Evolutionary conservation across 2,113 vertebrate species (phyloP), one percentile per base, ranked within the genome.

Genomic region (Halcyon malimbica): DNA sequence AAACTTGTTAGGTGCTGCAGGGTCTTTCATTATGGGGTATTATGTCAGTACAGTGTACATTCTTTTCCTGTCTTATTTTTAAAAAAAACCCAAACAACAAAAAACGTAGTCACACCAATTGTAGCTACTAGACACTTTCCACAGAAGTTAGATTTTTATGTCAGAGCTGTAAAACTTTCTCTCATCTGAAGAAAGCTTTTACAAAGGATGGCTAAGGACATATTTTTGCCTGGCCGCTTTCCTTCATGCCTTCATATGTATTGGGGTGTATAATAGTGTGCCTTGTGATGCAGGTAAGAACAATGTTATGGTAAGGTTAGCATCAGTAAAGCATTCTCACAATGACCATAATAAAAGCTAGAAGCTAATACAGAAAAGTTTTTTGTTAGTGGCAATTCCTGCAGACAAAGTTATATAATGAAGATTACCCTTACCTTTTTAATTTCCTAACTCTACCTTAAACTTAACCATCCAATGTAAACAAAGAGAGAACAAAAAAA

Each of bases 331-430:
- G 82, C 94, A 87, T 90, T 67, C 77, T 87, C 82, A 71, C 50
- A 96, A 73, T 50, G 93, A 94, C 78, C 41, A 91, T 57, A 87
- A 92, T 26, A 97, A 71, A 84, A 97, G 85, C 80, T 94, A 73
- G 28, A 98, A 97, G 91, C 77, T 94, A 96, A 96, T 60, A 92
- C 73, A 93, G 9, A 93, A 75, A 90, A 53, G 74, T 97, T 96
- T 93, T 74, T 97, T 95, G 96, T 98, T 98, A 98, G 97, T 98
- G 88, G 87, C 91, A 95, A 94, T 92, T 97, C 56, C 96, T 80
- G 78, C 19, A 92, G 69, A 93, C 68, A 37, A n/a, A 92, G 56
- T 54, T 88, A 92, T 16, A 83, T 48, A 87, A 75, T 21, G 8
- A 96, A 64, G 53, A 89, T 64, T 77, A 90, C 18, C 48, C 62